Evolutionary conservation across 2,797 vertebrate genomes (phyloP).

Genomic region (Gallirallus australis): DNA sequence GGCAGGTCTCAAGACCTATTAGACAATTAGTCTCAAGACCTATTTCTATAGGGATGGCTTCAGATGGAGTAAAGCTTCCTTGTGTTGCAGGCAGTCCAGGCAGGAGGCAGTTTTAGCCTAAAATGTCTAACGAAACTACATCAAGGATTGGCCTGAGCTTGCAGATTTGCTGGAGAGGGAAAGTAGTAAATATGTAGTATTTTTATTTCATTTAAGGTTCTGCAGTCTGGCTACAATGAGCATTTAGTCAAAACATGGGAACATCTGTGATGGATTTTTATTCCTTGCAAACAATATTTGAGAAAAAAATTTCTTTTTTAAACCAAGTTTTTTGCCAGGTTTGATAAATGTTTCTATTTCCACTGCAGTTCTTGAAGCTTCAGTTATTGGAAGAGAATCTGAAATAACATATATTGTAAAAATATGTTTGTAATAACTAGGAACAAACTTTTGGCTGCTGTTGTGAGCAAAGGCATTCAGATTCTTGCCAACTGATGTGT

Average conservation of each 20-base stretch:
- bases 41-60: background rate
- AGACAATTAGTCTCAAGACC: background rate
- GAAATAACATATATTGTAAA: slow-evolving; percentile 2
- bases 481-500: background rate
- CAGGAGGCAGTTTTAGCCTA: background rate
- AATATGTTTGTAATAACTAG: background rate
- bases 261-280: background rate
- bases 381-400: background rate
- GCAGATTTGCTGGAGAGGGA: background rate
- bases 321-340: background rate
- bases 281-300: background rate
- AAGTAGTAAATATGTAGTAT: background rate
- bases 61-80: background rate
- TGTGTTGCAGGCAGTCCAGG: background rate
- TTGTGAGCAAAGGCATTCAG: background rate
- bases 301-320: background rate
- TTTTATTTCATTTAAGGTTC: background rate
- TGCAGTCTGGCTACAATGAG: background rate
- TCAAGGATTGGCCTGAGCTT: background rate
- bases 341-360: background rate
- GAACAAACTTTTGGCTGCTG: background rate
- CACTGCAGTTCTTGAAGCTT: background rate
- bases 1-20: too few species aligned
- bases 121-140: background rate
- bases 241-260: background rate